Evolutionary conservation across 2,113 vertebrate species (phyloP).

Genomic region (Columba janthina): DNA sequence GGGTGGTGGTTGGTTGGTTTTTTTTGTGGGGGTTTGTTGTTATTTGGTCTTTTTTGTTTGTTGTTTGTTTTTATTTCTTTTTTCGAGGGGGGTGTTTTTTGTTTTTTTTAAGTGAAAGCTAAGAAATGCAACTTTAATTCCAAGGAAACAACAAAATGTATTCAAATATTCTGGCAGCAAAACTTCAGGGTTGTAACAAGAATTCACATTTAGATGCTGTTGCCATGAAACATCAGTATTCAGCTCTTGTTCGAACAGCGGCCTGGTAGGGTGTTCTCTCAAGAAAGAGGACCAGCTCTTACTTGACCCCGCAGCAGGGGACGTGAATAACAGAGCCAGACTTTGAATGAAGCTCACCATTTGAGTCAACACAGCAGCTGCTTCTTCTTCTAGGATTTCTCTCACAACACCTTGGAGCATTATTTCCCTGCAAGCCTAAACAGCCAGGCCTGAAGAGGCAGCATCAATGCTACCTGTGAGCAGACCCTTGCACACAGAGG

Average conservation of each 20-base stretch:
- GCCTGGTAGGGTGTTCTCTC: neutral
- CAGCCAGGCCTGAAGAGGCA: neutral
- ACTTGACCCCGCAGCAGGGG: neutral
- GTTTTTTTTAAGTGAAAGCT: too few relatives aligned
- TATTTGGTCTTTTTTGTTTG: too few relatives aligned
- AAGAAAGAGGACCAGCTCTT: neutral
- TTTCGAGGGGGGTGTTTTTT: too few relatives aligned
- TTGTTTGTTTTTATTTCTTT: too few relatives aligned
- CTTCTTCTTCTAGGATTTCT: neutral
- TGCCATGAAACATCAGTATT: neutral
- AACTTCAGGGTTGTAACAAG: neutral
- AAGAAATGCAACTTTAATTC: neutral
- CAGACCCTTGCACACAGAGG: neutral
- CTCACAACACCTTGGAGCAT: neutral
- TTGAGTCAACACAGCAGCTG: neutral
- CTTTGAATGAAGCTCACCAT: neutral
- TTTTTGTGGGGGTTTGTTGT: neutral
- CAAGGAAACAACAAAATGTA: neutral
- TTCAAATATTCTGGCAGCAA: neutral
- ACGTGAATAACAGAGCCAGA: neutral
- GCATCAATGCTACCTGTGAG: fast-evolving
- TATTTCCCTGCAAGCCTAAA: neutral
- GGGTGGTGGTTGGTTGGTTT: neutral
- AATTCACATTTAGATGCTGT: neutral
- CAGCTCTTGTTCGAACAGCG: neutral